Percentiles rank a stretch among this genome's conserved stretches.
Conservation (phyloP, 2,797 vertebrate species). For the Pipistrellus pipistrellus region DNA sequence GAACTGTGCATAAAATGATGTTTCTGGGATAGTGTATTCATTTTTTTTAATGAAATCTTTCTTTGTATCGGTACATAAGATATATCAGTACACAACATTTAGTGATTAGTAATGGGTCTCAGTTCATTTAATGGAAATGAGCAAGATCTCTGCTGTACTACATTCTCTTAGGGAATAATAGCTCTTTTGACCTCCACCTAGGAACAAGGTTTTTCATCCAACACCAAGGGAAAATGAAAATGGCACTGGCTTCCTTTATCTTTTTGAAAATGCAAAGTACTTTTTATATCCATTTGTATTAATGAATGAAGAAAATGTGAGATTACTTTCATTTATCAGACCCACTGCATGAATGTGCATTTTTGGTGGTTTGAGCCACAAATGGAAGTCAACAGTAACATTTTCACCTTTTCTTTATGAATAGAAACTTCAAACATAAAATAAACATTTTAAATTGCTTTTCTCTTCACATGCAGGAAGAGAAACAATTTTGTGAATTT, state of each 20-base stretch:
- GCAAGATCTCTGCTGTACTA: neutral
- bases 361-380: constrained; percentile 48
- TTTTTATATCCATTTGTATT: constrained; percentile 48
- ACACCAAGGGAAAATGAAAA: neutral
- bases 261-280: neutral
- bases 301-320: constrained; percentile 47
- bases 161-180: constrained; percentile 22
- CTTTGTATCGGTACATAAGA: constrained; percentile 37
- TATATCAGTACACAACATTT: constrained; percentile 50
- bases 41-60: constrained; percentile 18
- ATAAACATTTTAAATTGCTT: constrained; percentile 81
- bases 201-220: constrained; percentile 1
- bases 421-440: constrained; percentile 80
- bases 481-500: constrained; percentile 81
- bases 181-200: constrained; percentile 54
- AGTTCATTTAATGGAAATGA: constrained; percentile 69
- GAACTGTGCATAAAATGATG: constrained; percentile 17
- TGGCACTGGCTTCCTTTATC: neutral
- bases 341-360: neutral
- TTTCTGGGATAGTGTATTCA: neutral
- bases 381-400: constrained; percentile 75
- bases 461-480: constrained; percentile 51
- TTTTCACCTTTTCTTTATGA: constrained; percentile 71
- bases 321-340: constrained; percentile 61
- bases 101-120: constrained; percentile 70